Percentiles rank a stretch among this genome's conserved stretches.
These are phyloP conservation scores for Cantharis lateralis DNA, from an alignment of 2,888 invertebrate species.

Conservation along the genomic window DNA sequence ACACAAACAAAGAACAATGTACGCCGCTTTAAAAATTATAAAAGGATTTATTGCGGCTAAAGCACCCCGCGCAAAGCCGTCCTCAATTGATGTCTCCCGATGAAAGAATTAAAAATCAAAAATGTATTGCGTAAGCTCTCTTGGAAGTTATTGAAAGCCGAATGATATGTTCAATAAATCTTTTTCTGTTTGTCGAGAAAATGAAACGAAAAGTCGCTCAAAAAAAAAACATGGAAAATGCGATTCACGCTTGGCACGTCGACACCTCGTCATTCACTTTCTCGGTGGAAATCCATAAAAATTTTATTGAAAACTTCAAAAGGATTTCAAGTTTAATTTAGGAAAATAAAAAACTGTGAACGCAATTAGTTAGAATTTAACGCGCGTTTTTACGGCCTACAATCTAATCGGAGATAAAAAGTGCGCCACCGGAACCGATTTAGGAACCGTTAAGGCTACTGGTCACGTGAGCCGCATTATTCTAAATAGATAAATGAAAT, in stretches of 20 bases:
- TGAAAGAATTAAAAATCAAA: neutral
- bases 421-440: neutral
- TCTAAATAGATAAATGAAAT: no score
- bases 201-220: constrained; percentile 1
- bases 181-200: neutral
- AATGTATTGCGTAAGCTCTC: neutral
- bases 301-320: neutral
- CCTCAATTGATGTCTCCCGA: no score
- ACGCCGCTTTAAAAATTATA: neutral
- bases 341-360: neutral
- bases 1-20: neutral
- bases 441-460: neutral
- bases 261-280: neutral
- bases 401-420: neutral
- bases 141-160: neutral
- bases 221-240: neutral
- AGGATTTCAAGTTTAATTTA: neutral
- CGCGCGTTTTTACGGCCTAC: neutral
- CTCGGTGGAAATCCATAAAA: neutral
- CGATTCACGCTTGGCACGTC: neutral
- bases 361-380: neutral
- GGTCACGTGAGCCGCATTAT: no score
- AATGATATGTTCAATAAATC: neutral
- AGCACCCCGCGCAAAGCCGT: neutral
- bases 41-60: neutral